Evolutionary conservation across 2,888 invertebrate genomes (phyloP).

Genomic region (Holacanthella duospinosa): DNA sequence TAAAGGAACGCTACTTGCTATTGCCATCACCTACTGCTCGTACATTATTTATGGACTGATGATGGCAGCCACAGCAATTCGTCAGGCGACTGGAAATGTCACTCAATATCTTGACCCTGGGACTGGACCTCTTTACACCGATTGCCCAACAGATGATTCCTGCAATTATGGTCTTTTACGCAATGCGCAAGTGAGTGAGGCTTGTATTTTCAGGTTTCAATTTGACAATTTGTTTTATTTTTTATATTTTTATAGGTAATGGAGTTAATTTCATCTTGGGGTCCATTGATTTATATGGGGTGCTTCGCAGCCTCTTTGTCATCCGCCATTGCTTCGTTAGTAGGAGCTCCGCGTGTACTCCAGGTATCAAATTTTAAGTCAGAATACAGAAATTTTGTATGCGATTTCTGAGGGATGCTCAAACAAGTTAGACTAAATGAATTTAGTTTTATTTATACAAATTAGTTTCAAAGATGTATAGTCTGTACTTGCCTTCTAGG

Average conservation of each 20-base stretch:
- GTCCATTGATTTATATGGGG: slow-evolving; percentile 88
- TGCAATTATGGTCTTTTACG: slow-evolving; percentile 4
- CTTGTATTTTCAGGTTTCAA: too few species aligned
- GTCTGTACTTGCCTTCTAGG: too few species aligned
- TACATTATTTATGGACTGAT: slow-evolving; percentile 65
- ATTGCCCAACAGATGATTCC: background rate
- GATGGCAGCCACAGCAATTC: slow-evolving; percentile 63
- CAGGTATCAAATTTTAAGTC: slow-evolving; percentile 11
- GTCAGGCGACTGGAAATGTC: slow-evolving; percentile 65
- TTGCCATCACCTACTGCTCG: slow-evolving; percentile 73
- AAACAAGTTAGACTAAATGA: too few species aligned
- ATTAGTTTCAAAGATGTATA: too few species aligned
- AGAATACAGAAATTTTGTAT: too few species aligned
- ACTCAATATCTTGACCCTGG: slow-evolving; percentile 46
- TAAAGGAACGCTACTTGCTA: slow-evolving; percentile 76
- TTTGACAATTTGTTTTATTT: background rate
- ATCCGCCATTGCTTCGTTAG: slow-evolving; percentile 87
- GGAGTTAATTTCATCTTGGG: slow-evolving; percentile 68
- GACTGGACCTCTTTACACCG: slow-evolving; percentile 46
- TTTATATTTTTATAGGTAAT: slow-evolving; percentile 52
- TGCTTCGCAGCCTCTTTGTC: slow-evolving; percentile 95
- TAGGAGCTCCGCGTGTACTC: slow-evolving; percentile 71
- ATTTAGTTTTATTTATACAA: too few species aligned
- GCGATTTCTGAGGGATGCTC: too few species aligned
- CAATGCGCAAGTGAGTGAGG: slow-evolving; percentile 2